These are phyloP conservation scores for Macropis europaea DNA, from an alignment of 2,888 invertebrate species.

Conservation along the genomic window DNA sequence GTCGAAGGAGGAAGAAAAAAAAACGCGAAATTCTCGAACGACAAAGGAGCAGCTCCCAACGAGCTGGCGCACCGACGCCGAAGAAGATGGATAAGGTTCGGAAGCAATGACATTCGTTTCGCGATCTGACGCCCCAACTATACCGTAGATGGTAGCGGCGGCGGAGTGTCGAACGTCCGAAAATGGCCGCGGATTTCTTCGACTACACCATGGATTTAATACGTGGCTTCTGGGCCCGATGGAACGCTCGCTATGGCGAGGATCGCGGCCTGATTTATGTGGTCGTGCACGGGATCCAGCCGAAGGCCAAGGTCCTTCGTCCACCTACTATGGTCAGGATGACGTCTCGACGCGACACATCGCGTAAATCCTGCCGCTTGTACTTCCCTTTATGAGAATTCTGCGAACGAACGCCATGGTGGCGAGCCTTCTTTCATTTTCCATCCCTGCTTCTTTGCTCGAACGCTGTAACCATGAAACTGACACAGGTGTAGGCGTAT, in stretches of 20 bases:
- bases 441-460: no score
- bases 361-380: constrained; percentile 37
- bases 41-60: neutral
- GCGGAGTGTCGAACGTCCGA: constrained; percentile 67
- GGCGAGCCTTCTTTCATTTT: no score
- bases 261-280: constrained; percentile 70
- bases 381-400: constrained; percentile 28
- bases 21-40: neutral
- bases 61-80: constrained; percentile 9
- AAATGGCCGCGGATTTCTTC: constrained; percentile 73
- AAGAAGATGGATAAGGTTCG: constrained; percentile 60
- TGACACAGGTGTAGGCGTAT: no score
- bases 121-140: constrained; percentile 67
- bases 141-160: constrained; percentile 69
- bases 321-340: constrained; percentile 55
- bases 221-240: constrained; percentile 50
- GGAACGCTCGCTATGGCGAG: constrained; percentile 70
- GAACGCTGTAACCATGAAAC: no score
- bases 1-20: no score
- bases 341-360: constrained; percentile 35
- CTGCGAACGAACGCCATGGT: constrained; percentile 15
- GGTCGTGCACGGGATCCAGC: constrained; percentile 43
- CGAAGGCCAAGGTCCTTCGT: constrained; percentile 51
- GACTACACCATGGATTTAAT: constrained; percentile 62
- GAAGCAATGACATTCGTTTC: constrained; percentile 64